Percentiles rank a stretch among this genome's conserved stretches.
These are phyloP conservation scores for Notiomystis cincta DNA, from an alignment of 2,113 vertebrate genomes.

Conservation along the genomic window DNA sequence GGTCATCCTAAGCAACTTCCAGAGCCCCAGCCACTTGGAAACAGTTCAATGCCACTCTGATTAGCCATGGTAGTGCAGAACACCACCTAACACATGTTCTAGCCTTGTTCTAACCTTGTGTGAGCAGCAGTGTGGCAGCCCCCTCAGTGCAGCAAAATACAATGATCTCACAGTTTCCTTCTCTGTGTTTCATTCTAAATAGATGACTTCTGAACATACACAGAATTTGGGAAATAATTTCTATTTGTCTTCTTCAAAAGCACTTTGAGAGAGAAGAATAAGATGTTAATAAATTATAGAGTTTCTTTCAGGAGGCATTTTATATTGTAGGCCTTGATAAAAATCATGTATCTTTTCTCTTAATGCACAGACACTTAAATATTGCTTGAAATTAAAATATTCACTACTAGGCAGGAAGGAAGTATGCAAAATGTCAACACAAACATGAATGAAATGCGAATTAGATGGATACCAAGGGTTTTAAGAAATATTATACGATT, in stretches of 20 bases:
- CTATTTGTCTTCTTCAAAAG: not conserved
- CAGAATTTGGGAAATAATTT: not conserved
- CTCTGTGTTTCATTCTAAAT: not conserved
- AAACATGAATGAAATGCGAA: not conserved
- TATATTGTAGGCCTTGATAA: not conserved
- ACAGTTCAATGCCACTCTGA: not conserved
- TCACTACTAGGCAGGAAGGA: not conserved
- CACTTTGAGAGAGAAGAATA: not conserved
- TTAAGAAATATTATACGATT: not conserved
- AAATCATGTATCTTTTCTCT: not conserved
- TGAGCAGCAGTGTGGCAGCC: not conserved
- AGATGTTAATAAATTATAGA: not conserved
- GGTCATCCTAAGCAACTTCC: not conserved
- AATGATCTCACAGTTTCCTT: not conserved
- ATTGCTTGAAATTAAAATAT: not conserved
- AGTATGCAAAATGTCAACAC: not conserved
- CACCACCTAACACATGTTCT: rapidly evolving
- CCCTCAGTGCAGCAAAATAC: not conserved
- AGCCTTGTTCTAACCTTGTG: too few species aligned
- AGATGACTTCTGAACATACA: not conserved
- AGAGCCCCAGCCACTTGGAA: not conserved
- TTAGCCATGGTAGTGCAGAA: not conserved
- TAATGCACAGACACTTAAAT: not conserved
- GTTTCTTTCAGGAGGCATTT: not conserved
- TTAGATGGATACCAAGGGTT: not conserved